A percentile compares a stretch with the other conserved stretches of the same genome.
phyloP scores from a whole-genome alignment of 2,797 vertebrate species.

The Paedocypris micromegethes region DNA sequence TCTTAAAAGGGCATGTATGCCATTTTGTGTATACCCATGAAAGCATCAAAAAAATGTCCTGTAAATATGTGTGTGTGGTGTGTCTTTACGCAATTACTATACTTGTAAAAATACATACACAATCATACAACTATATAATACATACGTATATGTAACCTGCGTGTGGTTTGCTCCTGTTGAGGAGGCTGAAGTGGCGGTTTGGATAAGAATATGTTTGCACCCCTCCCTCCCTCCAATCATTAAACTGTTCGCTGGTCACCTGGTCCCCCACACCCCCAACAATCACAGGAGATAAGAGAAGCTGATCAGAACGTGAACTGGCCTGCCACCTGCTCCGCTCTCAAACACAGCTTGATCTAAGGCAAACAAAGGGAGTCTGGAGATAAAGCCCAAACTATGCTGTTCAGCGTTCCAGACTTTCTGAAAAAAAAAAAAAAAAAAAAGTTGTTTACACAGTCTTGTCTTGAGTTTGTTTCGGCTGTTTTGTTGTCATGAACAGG shows the following conservation, averaged over 20 bases:
- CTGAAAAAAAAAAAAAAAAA: slow-evolving; percentile 25
- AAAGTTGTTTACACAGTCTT: slow-evolving; percentile 13
- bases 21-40: too few relatives aligned
- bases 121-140: too few relatives aligned
- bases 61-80: too few relatives aligned
- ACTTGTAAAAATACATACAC: too few relatives aligned
- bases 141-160: too few relatives aligned
- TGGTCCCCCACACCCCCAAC: slow-evolving; percentile 29
- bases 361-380: slow-evolving; percentile 63
- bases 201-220: slow-evolving; percentile 24
- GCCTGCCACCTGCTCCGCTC: slow-evolving; percentile 68
- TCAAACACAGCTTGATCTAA: slow-evolving; percentile 71
- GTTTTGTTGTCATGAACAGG: slow-evolving; percentile 9
- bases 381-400: slow-evolving; percentile 53
- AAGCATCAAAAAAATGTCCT: too few relatives aligned
- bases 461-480: slow-evolving; percentile 16
- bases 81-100: too few relatives aligned
- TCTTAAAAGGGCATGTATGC: too few relatives aligned
- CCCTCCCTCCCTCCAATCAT: slow-evolving; percentile 4
- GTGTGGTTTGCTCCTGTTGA: too few relatives aligned
- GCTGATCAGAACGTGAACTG: slow-evolving; percentile 42
- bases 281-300: slow-evolving; percentile 40
- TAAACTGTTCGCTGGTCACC: slow-evolving; percentile 40
- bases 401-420: not conserved
- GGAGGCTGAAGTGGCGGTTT: slow-evolving; percentile 13